Evolutionary conservation across 2,888 invertebrate genomes (phyloP).

Genomic region (Phyto melanocephala): DNA sequence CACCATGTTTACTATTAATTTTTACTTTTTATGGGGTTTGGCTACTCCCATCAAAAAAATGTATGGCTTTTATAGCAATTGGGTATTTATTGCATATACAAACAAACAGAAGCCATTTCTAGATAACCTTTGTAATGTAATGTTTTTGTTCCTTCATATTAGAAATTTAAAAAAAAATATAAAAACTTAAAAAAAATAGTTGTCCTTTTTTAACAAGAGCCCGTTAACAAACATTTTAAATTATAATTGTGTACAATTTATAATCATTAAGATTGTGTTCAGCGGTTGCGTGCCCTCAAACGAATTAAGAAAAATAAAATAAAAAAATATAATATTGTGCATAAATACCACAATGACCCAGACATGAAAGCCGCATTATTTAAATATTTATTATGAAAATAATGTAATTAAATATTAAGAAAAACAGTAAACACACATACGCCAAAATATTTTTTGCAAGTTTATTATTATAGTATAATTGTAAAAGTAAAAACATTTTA

Average conservation of each 20-base stretch:
- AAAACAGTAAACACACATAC: slow-evolving; percentile 2
- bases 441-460: not conserved
- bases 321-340: not conserved
- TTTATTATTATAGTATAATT: not conserved
- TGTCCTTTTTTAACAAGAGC: not conserved
- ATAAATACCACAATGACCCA: slow-evolving; percentile 33
- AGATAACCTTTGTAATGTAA: too few species aligned
- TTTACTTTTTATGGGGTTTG: too few species aligned
- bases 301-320: not conserved
- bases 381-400: slow-evolving; percentile 5
- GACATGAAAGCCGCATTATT: slow-evolving; percentile 38
- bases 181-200: too few species aligned
- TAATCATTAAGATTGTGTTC: slow-evolving; percentile 17
- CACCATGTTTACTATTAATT: too few species aligned
- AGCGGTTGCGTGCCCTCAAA: slow-evolving; percentile 28
- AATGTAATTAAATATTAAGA: slow-evolving; percentile 25
- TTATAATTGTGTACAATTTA: slow-evolving; percentile 23
- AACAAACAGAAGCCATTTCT: too few species aligned
- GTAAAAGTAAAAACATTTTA: not conserved
- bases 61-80: too few species aligned
- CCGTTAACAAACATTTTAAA: slow-evolving; percentile 5
- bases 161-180: too few species aligned
- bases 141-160: too few species aligned
- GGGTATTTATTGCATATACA: too few species aligned
- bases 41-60: too few species aligned